A percentile compares a stretch with the other conserved stretches of the same genome.
Evolutionary conservation across 2,888 invertebrate species (phyloP).

Genomic region (Drosophila nr. perissopoda): DNA sequence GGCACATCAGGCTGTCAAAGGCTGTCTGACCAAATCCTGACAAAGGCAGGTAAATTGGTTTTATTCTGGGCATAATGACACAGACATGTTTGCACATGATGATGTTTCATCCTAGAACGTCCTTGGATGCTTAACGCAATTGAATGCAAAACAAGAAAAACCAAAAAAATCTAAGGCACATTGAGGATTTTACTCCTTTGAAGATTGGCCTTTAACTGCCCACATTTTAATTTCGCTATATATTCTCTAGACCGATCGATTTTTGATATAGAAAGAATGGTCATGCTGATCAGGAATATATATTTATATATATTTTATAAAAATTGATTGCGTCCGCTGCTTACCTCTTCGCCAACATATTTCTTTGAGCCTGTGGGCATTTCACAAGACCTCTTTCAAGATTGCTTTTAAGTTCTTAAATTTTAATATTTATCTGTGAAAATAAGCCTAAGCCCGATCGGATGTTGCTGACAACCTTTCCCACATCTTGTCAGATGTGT

Average conservation of each 20-base stretch:
- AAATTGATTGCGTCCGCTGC: neutral
- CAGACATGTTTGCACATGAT: neutral
- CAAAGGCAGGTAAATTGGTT: neutral
- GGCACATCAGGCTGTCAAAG: neutral
- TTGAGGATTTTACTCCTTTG: neutral
- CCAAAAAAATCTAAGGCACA: too few relatives aligned
- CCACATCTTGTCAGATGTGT: too few relatives aligned
- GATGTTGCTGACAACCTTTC: too few relatives aligned
- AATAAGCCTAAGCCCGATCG: neutral
- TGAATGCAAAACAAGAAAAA: neutral
- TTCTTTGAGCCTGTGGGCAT: neutral
- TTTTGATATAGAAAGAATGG: neutral
- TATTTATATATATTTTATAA: neutral
- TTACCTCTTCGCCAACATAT: neutral
- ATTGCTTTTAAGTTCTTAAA: neutral
- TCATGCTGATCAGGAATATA: neutral
- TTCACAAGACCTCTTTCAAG: neutral
- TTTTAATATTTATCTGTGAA: too few relatives aligned
- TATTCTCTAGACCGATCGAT: neutral
- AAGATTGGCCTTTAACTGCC: neutral
- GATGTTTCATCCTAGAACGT: neutral
- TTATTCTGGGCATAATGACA: neutral
- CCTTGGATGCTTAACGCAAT: neutral
- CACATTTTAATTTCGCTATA: neutral
- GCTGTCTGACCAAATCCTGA: neutral